Base-by-base conservation (phyloP, 2,113 vertebrate genomes). In the Colistium nudipinnis region DNA sequence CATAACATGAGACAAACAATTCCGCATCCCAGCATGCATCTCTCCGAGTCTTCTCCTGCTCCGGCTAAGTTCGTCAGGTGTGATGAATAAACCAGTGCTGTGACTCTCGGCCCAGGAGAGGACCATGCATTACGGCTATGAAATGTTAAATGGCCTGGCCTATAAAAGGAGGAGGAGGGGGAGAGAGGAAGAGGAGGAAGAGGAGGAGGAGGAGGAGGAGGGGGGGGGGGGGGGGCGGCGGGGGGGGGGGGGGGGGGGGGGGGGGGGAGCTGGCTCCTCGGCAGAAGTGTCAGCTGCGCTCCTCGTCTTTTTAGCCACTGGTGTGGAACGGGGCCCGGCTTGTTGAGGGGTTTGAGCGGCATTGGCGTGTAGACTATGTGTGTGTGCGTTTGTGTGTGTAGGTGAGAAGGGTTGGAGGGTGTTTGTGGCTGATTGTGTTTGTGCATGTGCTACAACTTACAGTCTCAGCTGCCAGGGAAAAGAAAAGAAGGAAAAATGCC, bases 1-100 rank as follows among this genome's bases (percentile, higher is more conserved):
- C 11, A 27, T 33, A 25, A 36, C 31, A 22, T 24, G 0, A 57
- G 60, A 62, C 27, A 59, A 20, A 67, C 45, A 48, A 17, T 38
- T 54, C 10, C 10, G 36, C 64, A 48, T 61, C 19, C n/a, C 39
- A 19, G 19, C 20, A 20, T 67, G 14, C 17, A 24, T 20, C 39
- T 31, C 28, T 70, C 33, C 48, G 54, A 16, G 28, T 7, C 45
- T 75, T 67, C 67, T 70, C 68, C 63, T 70, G 72, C 74, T 74
- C 35, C 27, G 57, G 72, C 75, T 59, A 54, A 72, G 63, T 65
- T 74, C 74, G 65, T 71, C 66, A 33, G 80, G 59, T 72, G 57
- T 80, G 54, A 90, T 91, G 78, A 93, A 91, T 91, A 90, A 92
- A 82, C 87, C 81, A 92, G 83, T 73, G 82, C 57, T 57, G 69